Percentiles rank a stretch among this genome's conserved stretches.
phyloP scores from a whole-genome alignment of 2,888 invertebrate genomes.

The Beris morrisii region DNA sequence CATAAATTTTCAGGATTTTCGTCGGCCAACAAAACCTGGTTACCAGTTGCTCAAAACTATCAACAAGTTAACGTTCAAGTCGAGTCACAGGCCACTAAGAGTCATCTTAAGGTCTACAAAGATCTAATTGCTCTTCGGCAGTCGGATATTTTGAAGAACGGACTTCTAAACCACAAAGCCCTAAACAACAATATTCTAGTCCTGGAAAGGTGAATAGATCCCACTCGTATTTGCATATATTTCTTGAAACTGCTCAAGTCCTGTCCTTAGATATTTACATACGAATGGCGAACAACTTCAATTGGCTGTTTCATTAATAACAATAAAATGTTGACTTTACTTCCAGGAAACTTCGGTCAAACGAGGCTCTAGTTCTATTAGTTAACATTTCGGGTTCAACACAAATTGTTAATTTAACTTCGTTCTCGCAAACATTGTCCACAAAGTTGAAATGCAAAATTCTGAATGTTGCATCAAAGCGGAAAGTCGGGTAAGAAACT shows the following conservation, averaged over 20 bases:
- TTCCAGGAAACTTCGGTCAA: constrained; percentile 43
- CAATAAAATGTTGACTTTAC: neutral
- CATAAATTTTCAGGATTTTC: constrained; percentile 50
- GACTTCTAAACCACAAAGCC: constrained; percentile 46
- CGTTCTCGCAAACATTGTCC: constrained; percentile 38
- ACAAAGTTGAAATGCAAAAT: constrained; percentile 45
- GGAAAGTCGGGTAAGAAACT: constrained; percentile 46
- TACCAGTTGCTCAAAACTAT: constrained; percentile 61
- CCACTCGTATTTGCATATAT: neutral
- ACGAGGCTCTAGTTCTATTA: constrained; percentile 54
- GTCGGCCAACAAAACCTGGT: constrained; percentile 48
- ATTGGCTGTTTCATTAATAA: neutral
- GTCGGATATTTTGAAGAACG: constrained; percentile 42
- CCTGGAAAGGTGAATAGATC: constrained; percentile 45
- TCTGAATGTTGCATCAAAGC: constrained; percentile 45
- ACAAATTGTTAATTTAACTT: constrained; percentile 51
- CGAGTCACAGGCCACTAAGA: constrained; percentile 55
- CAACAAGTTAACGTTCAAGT: constrained; percentile 60
- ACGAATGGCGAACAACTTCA: neutral
- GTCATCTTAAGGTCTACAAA: constrained; percentile 65
- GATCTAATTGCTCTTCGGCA: constrained; percentile 56
- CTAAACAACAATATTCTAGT: constrained; percentile 46
- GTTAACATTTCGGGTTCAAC: constrained; percentile 56
- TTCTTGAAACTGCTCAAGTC: neutral
- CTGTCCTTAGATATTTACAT: neutral